Evolutionary conservation across 1,140 invertebrate species (phyloP), one percentile per base, ranked within the genome.

Genomic region (Colletes gigas): DNA sequence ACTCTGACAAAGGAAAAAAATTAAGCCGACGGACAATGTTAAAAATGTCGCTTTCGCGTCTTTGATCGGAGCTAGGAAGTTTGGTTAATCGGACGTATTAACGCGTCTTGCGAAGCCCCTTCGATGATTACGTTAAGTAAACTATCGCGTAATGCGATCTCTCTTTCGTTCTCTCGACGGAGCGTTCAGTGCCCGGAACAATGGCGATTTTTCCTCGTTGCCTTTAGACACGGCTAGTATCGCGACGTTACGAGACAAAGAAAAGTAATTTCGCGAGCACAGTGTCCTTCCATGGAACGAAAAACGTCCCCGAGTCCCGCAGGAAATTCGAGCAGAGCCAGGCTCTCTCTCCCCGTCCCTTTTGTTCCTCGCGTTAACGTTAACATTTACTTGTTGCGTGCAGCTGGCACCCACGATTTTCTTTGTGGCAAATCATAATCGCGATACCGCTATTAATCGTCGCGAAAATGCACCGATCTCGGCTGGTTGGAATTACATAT

Each of bases 211-310:
- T 70, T 70, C 52, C 68, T 57, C 21, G 68, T 57, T 52, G 17
- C 68, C 68, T 55, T 57, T 70, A 41, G 67, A 69, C 67, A 6
- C 17, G 30, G 17, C 30, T 12, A 15, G 52, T 55, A 70, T 41
- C 68, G 39, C 50, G 50, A 52, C 63, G 65, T n/a, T 21, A 50
- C n/a, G 68, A 70, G 52, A 70, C 68, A 70, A 70, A 70, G 68
- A 70, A 70, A 70, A 70, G 68, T 70, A 70, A 70, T 70, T 70
- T 70, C 52, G 68, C 52, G 68, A 70, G 9, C 68, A 4, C 14
- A 10, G 47, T 14, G 68, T 57, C 30, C 68, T 70, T 57, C 54
- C 68, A 50, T 19, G 6, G 30, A 30, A 30, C 52, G 68, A 39
- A 10, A 41, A 70, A 44, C 44, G n/a, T 14, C 65, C 44, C 4